Conservation (phyloP, 2,888 invertebrate species). For the Apamea sordens region DNA sequence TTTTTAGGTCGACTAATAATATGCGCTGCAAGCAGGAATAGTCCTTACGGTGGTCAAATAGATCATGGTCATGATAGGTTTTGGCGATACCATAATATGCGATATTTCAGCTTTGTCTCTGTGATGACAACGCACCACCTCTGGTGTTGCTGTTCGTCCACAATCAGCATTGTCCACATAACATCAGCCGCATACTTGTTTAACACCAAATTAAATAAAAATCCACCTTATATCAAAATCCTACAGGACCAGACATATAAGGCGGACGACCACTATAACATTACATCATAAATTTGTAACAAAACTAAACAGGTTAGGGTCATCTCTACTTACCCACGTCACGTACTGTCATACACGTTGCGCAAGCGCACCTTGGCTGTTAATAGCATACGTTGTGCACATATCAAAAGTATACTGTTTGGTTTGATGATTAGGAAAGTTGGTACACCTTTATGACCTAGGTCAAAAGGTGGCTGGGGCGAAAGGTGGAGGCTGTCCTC, state of each 20-base stretch:
- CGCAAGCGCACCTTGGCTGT: constrained; percentile 64
- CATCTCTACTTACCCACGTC: constrained; percentile 54
- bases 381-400: constrained; percentile 62
- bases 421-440: constrained; percentile 56
- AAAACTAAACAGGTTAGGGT: constrained; percentile 65
- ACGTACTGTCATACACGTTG: constrained; percentile 59
- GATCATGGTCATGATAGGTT: too few relatives aligned
- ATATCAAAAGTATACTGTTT: constrained; percentile 57
- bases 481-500: too few relatives aligned
- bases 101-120: neutral
- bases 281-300: constrained; percentile 52
- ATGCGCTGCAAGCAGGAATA: too few relatives aligned
- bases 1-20: too few relatives aligned
- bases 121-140: too few relatives aligned
- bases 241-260: neutral
- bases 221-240: neutral
- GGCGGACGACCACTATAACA: constrained; percentile 24
- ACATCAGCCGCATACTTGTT: neutral
- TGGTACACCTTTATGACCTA: neutral
- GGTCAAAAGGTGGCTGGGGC: neutral
- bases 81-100: too few relatives aligned
- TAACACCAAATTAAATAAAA: neutral
- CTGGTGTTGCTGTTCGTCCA: neutral
- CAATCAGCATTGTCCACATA: neutral
- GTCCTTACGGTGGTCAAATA: too few relatives aligned